Evolutionary conservation across 1,140 invertebrate genomes (phyloP).

Genomic region (Ditylenchus dipsaci): DNA sequence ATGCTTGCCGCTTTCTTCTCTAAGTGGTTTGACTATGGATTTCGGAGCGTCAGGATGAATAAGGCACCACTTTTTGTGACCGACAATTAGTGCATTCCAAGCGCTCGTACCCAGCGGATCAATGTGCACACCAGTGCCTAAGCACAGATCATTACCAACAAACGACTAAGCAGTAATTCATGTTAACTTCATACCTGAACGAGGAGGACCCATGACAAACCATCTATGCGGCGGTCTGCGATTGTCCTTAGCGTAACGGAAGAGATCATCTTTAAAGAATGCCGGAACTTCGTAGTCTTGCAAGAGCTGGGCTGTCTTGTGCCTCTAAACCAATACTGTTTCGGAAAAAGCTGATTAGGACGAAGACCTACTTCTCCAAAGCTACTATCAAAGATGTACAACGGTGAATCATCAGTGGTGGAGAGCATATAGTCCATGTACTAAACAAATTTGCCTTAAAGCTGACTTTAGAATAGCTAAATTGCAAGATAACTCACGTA

Average conservation of each 20-base stretch:
- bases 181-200: constrained; percentile 69
- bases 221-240: constrained; percentile 85
- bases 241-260: constrained; percentile 88
- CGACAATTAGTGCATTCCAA: constrained; percentile 91
- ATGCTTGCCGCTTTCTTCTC: constrained; percentile 84
- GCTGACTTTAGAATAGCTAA: too few relatives aligned
- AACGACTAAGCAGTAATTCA: too few relatives aligned
- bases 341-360: too few relatives aligned
- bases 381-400: constrained; percentile 99
- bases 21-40: constrained; percentile 84
- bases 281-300: constrained; percentile 88
- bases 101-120: constrained; percentile 97
- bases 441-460: too few relatives aligned
- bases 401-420: constrained; percentile 89
- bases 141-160: neutral
- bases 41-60: constrained; percentile 94
- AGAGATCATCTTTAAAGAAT: constrained; percentile 95
- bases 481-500: constrained; percentile 8
- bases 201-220: constrained; percentile 93
- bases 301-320: constrained; percentile 83
- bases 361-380: constrained; percentile 95
- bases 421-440: constrained; percentile 90
- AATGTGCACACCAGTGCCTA: constrained; percentile 92
- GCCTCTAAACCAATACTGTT: constrained; percentile 74
- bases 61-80: constrained; percentile 98